Percentiles rank a stretch among this genome's conserved stretches.
Conservation (phyloP, 2,113 vertebrate species). For the Myanophis thanlyinensis region DNA sequence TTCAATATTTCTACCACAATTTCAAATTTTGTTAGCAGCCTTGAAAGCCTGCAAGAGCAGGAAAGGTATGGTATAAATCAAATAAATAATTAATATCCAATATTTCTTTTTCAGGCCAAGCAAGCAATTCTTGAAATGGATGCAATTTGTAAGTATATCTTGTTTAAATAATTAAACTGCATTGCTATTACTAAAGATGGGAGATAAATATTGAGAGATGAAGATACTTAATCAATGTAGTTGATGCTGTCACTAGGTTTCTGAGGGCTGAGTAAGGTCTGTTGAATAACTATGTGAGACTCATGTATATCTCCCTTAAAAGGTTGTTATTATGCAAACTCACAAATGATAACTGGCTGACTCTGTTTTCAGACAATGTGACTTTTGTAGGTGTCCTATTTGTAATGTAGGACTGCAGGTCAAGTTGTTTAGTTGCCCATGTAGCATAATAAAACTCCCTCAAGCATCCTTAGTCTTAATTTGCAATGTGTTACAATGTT, state of each 20-base stretch:
- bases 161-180: not conserved
- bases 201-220: not conserved
- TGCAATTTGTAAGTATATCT: constrained; percentile 85
- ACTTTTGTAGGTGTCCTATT: not conserved
- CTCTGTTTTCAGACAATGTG: not conserved
- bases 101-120: constrained; percentile 84
- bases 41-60: not conserved
- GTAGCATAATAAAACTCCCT: not conserved
- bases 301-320: not conserved
- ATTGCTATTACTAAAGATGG: not conserved
- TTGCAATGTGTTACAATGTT: not conserved
- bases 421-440: not conserved
- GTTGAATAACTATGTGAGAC: not conserved
- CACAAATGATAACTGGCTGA: not conserved
- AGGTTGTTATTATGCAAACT: not conserved
- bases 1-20: not conserved
- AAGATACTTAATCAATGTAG: not conserved
- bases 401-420: not conserved
- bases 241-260: not conserved
- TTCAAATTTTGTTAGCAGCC: not conserved
- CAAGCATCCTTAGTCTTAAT: not conserved
- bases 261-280: not conserved
- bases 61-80: not conserved
- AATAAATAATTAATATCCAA: not conserved
- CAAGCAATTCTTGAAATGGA: constrained; percentile 99